Percentiles rank a stretch among this genome's conserved stretches.
Evolutionary conservation across 2,797 vertebrate species (phyloP).

Genomic region (Schizothorax lantsangensis): DNA sequence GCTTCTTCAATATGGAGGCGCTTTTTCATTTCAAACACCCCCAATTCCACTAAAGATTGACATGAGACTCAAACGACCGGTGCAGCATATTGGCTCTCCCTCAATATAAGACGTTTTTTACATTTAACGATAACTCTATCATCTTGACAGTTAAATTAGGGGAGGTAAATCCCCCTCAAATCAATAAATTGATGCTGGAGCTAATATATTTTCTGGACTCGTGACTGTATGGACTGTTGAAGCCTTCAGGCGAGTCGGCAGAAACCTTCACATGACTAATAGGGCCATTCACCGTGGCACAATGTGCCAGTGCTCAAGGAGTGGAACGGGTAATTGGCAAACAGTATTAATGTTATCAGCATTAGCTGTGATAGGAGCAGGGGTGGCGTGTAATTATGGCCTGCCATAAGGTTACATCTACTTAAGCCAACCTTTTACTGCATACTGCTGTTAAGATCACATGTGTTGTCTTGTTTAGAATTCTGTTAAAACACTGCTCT

Average conservation of each 20-base stretch:
- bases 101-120: slow-evolving; percentile 32
- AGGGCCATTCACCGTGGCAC: slow-evolving; percentile 47
- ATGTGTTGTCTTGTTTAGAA: background rate
- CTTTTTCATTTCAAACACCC: slow-evolving; percentile 33
- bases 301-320: slow-evolving; percentile 39
- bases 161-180: slow-evolving; percentile 51
- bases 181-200: slow-evolving; percentile 55
- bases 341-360: slow-evolving; percentile 55
- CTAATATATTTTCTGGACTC: slow-evolving; percentile 51
- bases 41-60: slow-evolving; percentile 34
- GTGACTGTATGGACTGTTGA: slow-evolving; percentile 32
- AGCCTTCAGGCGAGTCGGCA: slow-evolving; percentile 40
- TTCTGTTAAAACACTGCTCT: background rate
- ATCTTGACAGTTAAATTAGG: slow-evolving; percentile 58
- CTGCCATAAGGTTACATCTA: slow-evolving; percentile 31
- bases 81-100: slow-evolving; percentile 6
- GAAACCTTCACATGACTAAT: slow-evolving; percentile 57
- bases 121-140: slow-evolving; percentile 49
- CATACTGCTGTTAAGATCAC: background rate
- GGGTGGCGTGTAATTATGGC: slow-evolving; percentile 40
- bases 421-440: slow-evolving; percentile 25
- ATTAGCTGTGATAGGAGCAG: slow-evolving; percentile 53
- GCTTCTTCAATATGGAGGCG: slow-evolving; percentile 11
- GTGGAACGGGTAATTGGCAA: slow-evolving; percentile 59
- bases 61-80: background rate